Percentiles rank a stretch among this genome's conserved stretches.
Conservation (phyloP, 2,888 invertebrate species). For the Chorisops tibialis region DNA sequence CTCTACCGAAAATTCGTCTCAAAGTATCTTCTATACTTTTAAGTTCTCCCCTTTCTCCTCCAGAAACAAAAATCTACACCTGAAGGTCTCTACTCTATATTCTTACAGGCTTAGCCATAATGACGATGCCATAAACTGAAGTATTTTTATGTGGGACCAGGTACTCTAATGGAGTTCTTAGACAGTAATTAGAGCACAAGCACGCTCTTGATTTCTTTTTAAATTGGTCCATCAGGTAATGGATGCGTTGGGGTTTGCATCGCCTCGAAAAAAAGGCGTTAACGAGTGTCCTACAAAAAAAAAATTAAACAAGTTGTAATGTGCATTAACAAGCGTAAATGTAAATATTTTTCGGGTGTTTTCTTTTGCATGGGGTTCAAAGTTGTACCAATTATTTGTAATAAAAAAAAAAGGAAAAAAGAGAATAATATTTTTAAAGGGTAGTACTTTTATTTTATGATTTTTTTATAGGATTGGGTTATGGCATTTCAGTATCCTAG, state of each 20-base stretch:
- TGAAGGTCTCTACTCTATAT: background rate
- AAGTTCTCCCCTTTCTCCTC: background rate
- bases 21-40: background rate
- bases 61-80: background rate
- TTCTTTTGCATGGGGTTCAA: background rate
- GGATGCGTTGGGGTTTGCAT: background rate
- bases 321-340: background rate
- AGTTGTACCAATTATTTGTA: background rate
- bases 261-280: conserved; percentile 3
- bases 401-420: background rate
- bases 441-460: conserved; percentile 8
- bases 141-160: conserved; percentile 19
- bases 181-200: conserved; percentile 16
- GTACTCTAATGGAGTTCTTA: conserved; percentile 23
- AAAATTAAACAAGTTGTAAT: background rate
- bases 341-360: background rate
- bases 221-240: conserved; percentile 6
- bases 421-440: background rate
- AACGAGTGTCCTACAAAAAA: conserved; percentile 8
- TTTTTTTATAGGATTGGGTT: too few species aligned
- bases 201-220: conserved; percentile 18
- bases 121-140: background rate
- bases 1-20: background rate
- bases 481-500: too few species aligned
- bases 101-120: too few species aligned